Conservation (phyloP, 2,888 invertebrate genomes). For the Pachymerium ferrugineum region DNA sequence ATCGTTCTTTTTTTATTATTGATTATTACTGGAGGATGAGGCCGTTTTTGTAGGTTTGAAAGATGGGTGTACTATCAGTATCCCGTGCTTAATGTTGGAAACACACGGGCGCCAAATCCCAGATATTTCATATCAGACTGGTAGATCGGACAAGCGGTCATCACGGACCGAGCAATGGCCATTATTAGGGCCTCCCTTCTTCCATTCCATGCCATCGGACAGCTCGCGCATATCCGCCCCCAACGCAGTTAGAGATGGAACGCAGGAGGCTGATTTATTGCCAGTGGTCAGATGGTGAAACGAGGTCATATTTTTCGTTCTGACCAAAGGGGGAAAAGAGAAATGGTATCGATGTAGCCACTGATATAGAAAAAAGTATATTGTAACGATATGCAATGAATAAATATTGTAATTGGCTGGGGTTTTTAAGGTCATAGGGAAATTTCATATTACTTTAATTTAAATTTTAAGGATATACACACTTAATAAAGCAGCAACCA, state of each 20-base stretch:
- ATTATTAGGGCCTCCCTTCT: background rate
- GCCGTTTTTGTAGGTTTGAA: background rate
- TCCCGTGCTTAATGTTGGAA: background rate
- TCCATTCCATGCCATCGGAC: background rate
- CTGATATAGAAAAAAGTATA: too few relatives aligned
- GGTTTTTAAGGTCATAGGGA: too few relatives aligned
- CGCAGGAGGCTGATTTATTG: background rate
- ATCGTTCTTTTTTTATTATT: background rate
- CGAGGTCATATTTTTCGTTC: constrained; percentile 18
- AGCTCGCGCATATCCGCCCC: constrained; percentile 23
- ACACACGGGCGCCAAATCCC: constrained; percentile 10
- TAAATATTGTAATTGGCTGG: too few relatives aligned
- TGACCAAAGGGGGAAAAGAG: background rate
- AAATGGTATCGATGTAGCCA: background rate
- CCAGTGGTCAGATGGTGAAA: constrained; percentile 17
- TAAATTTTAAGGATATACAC: too few relatives aligned
- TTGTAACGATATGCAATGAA: too few relatives aligned
- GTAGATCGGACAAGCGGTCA: constrained; percentile 6
- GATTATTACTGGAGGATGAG: background rate
- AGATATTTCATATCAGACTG: constrained; percentile 29
- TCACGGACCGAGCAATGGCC: constrained; percentile 9
- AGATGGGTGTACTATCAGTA: background rate
- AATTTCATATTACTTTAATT: too few relatives aligned
- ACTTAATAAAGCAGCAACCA: too few relatives aligned
- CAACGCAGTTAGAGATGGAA: background rate